Conservation (phyloP, 35 echinoderm and acorn worm genomes). For the Apostichopus californicus region DNA sequence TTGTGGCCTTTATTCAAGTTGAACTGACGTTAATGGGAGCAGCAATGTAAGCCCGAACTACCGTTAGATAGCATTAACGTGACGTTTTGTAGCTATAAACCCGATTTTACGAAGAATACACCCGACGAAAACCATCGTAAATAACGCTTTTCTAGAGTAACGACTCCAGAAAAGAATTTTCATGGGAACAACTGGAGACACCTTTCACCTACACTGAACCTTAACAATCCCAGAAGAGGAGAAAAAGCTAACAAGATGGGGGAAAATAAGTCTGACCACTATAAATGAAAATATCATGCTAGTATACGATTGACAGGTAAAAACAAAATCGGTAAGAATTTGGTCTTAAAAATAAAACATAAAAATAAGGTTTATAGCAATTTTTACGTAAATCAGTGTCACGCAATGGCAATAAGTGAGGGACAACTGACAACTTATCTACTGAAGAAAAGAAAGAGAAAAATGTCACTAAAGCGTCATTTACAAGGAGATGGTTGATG, state of each 20-base stretch:
- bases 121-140: conserved; percentile 17
- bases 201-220: conserved; percentile 15
- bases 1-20: not conserved
- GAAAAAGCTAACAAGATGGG: conserved; percentile 35
- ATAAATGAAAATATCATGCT: not conserved
- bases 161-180: conserved; percentile 49
- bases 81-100: conserved; percentile 49
- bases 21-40: not conserved
- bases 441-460: not conserved
- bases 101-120: conserved; percentile 47
- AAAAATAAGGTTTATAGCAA: conserved; percentile 42
- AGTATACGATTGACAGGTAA: conserved; percentile 26
- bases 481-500: not conserved
- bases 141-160: conserved; percentile 37
- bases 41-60: not conserved
- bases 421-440: not conserved
- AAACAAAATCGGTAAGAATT: conserved; percentile 2
- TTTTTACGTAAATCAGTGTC: conserved; percentile 45
- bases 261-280: conserved; percentile 27
- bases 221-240: not conserved
- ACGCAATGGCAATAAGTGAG: not conserved
- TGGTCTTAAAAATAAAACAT: conserved; percentile 48
- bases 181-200: conserved; percentile 4
- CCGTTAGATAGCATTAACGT: conserved; percentile 23
- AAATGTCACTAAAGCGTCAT: not conserved